Base-by-base conservation (phyloP, 2,797 vertebrate species). In the Protonibea diacanthus region DNA sequence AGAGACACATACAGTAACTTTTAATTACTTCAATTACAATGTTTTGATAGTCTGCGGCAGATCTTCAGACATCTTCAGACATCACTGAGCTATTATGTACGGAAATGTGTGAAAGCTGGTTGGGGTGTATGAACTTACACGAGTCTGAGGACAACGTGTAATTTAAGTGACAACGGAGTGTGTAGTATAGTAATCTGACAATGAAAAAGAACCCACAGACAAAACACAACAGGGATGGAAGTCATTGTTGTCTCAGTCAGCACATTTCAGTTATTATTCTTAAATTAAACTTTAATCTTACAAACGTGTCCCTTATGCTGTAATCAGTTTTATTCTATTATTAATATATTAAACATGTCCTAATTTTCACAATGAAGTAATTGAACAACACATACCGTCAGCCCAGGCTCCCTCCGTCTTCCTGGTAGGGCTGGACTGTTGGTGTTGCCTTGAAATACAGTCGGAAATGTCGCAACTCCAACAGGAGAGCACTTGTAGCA, bases 391-490 rank as follows among this genome's bases (percentile, higher is more conserved):
- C 63, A 5, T 20, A 82, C 68, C 10, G 14, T 40, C 11, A 20
- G 4, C 15, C 2, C 13, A 2, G 15, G 2, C 1, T 27, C 0
- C 3, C 0, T 0, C 38, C 1, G 0, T 69, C 71, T 91, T 91
- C 90, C 89, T 80, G 81, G 67, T 64, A 3, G 76, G 83, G 74
- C 47, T 42, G 77, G 4, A 11, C 10, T 29, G 1, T 0, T 6
- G 0, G 40, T 59, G 91, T 1, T 83, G 60, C 85, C 1, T 92
- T 92, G 68, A 85, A 0, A 0, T 6, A 0, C 23, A 44, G 14
- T 87, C 42, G 84, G 84, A 84, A 82, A 74, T 64, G 2, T 51
- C 0, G 2, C 1, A 3, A 33, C 47, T 57, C 0, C n/a, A 15
- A 11, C 0, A 27, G 9, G 3, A 20, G 11, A 9, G 25, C 1